Conservation (phyloP, 1,140 invertebrate species). For the Lepidurus packardi region DNA sequence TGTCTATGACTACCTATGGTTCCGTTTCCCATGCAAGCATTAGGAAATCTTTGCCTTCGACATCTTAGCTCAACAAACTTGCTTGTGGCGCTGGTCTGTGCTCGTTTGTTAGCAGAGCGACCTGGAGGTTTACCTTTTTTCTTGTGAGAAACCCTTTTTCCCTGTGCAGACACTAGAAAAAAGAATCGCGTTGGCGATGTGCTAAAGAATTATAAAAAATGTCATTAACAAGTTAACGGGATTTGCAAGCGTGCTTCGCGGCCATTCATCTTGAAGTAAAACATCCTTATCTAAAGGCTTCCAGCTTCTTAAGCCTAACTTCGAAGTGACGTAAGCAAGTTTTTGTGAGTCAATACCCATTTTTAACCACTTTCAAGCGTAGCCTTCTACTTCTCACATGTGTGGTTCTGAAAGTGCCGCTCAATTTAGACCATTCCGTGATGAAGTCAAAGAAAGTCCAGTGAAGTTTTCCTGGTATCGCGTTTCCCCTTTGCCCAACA, state of each 20-base stretch:
- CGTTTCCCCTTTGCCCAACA: background rate
- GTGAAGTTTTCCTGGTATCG: background rate
- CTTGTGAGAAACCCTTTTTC: background rate
- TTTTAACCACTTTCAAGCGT: background rate
- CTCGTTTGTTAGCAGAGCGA: background rate
- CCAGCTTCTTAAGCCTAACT: background rate
- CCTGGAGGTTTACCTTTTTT: background rate
- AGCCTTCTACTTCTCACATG: background rate
- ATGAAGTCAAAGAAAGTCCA: background rate
- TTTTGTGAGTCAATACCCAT: no score
- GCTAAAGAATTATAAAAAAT: background rate
- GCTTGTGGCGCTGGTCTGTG: background rate
- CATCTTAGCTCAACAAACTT: background rate
- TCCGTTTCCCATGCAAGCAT: background rate
- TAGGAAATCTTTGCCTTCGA: constrained; percentile 1
- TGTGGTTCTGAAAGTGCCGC: background rate
- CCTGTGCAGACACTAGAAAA: background rate
- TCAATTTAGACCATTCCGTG: background rate
- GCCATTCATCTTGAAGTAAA: background rate
- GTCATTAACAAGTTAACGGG: background rate
- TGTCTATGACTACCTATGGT: constrained; percentile 10
- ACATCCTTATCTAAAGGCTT: background rate
- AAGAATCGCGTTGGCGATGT: background rate
- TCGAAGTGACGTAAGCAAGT: no score
- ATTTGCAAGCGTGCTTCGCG: background rate